phyloP scores from a whole-genome alignment of 2,888 invertebrate genomes.

The Caenorhabditis sp. region DNA sequence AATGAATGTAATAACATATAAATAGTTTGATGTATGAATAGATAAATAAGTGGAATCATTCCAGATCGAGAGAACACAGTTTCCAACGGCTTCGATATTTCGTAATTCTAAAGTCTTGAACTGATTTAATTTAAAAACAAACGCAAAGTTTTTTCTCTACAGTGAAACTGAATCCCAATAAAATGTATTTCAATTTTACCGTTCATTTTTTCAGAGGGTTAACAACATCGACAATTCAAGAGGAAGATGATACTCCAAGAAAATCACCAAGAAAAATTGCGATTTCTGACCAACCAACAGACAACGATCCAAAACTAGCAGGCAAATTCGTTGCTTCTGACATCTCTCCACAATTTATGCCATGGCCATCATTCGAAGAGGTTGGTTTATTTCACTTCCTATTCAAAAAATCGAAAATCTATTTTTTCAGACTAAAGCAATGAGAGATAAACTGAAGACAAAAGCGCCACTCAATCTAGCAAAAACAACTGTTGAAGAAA shows the following conservation, averaged over 20 bases:
- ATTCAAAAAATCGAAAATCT: neutral
- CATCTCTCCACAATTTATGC: constrained; percentile 61
- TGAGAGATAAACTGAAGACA: constrained; percentile 42
- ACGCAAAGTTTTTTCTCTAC: neutral
- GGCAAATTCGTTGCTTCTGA: neutral
- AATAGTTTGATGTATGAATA: no score
- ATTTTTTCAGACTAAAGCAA: constrained; percentile 43
- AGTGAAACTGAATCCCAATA: neutral
- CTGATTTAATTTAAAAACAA: no score
- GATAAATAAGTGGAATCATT: no score
- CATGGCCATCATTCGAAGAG: constrained; percentile 69
- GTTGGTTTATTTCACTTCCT: constrained; percentile 18
- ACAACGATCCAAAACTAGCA: neutral
- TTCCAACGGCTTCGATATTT: no score
- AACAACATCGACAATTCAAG: neutral
- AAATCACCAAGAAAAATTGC: neutral
- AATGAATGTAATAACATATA: no score
- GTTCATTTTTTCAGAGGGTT: neutral
- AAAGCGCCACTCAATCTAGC: constrained; percentile 30
- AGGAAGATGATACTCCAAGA: neutral
- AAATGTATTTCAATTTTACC: neutral
- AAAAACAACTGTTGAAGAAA: constrained; percentile 25
- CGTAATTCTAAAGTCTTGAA: no score
- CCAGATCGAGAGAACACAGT: no score
- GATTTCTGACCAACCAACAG: neutral